Base-by-base conservation (phyloP, 2,888 invertebrate species). In the Euspilapteryx auroguttella region DNA sequence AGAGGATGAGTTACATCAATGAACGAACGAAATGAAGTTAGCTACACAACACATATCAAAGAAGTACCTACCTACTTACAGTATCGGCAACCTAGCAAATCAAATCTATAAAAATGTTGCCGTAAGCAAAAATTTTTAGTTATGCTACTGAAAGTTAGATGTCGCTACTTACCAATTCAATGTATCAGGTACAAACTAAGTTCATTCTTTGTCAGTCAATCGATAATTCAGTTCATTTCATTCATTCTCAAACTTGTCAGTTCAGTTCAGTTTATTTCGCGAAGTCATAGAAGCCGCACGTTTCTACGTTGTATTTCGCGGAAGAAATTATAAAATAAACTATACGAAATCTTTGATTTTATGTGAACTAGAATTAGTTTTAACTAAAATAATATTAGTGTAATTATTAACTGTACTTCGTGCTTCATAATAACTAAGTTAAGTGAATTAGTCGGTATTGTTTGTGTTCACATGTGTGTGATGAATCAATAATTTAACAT, bases 401-500 rank as follows among this genome's bases (percentile, higher is more conserved):
- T 17, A 8, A 17, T 6, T 8, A 17, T 17, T 17, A 17, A 17
- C 5, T 17, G 17, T 17, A 17, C 8, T 17, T 17, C 17, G 8
- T 6, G 5, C 17, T 17, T 17, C 5, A 5, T 6, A 17, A 17
- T n/a, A n/a, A 5, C 8, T 17, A 6, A 5, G 17, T 8, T 6
- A 6, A 17, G 5, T 17, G 17, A 5, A 17, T 6, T 6, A 17
- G 8, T 6, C 8, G 5, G 17, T 17, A 6, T 5, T 17, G 17
- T 55, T 59, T 55, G 53, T 57, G 55, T 55, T 54, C 49, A 58
- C 58, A 61, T 64, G 66, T 69, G 69, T 64, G 66, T 69, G 69
- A 71, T 66, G 66, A 46, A 69, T 71, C 17, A 17, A 17, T 17
- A 17, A 5, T 6, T 17, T 17, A 8, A 17, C 5, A 5, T 17